Conservation (phyloP, 2,113 vertebrate genomes). For the Bubo blakistoni region DNA sequence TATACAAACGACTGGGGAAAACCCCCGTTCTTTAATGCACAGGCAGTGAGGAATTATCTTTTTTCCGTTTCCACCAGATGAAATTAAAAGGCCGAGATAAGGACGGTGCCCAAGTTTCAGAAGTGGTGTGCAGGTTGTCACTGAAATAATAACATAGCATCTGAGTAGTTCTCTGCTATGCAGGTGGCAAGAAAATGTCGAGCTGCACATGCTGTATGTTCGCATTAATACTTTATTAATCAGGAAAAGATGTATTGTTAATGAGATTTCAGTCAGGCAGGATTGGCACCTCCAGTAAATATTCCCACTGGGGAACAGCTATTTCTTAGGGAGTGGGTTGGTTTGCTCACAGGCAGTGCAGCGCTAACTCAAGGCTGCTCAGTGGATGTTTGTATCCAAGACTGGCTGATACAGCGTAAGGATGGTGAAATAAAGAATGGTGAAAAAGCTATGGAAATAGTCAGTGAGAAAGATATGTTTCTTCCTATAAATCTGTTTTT, state of each 20-base stretch:
- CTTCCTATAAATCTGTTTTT: neutral
- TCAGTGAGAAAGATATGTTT: neutral
- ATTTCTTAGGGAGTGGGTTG: neutral
- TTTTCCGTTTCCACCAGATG: rapidly evolving
- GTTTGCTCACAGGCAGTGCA: neutral
- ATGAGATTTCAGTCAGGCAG: neutral
- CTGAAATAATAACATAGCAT: rapidly evolving
- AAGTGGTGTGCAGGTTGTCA: neutral
- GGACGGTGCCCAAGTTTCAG: neutral
- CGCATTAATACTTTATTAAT: neutral
- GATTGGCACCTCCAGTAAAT: neutral
- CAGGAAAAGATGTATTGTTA: neutral
- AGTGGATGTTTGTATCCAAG: neutral
- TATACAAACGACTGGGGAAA: rapidly evolving
- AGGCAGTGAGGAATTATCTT: neutral
- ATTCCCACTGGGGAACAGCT: neutral
- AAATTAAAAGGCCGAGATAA: neutral
- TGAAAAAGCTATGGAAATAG: neutral
- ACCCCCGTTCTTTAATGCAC: neutral
- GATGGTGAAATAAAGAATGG: neutral
- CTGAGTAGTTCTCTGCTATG: neutral
- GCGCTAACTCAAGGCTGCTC: neutral
- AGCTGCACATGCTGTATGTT: neutral
- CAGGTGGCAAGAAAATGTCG: neutral
- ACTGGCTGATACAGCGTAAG: neutral